Conservation (phyloP, 2,888 invertebrate species). For the Incurvaria masculella region DNA sequence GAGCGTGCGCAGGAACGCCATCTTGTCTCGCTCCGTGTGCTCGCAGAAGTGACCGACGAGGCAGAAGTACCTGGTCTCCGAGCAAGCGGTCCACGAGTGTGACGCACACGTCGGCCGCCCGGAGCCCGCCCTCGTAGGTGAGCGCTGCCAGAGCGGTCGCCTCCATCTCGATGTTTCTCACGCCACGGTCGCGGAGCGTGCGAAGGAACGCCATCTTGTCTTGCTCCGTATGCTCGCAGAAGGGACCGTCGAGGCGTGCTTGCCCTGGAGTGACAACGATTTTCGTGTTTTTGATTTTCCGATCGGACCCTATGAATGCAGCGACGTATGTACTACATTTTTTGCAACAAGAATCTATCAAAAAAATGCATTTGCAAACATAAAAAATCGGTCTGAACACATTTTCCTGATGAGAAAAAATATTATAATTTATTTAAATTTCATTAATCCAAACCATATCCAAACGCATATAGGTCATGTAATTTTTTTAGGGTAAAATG, state of each 20-base stretch:
- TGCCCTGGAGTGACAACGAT: too few relatives aligned
- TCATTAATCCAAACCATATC: too few relatives aligned
- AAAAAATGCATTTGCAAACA: too few relatives aligned
- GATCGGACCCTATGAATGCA: too few relatives aligned
- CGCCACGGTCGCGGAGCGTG: slow-evolving; percentile 48
- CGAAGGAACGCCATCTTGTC: slow-evolving; percentile 64
- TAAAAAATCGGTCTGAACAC: too few relatives aligned
- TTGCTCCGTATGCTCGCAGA: slow-evolving; percentile 62
- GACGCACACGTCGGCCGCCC: slow-evolving; percentile 69
- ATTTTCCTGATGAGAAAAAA: too few relatives aligned
- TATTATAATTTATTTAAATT: too few relatives aligned
- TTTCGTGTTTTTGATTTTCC: too few relatives aligned
- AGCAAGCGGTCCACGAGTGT: slow-evolving; percentile 65
- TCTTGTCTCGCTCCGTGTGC: slow-evolving; percentile 61
- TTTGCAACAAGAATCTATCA: too few relatives aligned
- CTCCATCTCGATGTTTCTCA: slow-evolving; percentile 81
- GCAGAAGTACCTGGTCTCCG: slow-evolving; percentile 74
- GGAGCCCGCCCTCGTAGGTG: slow-evolving; percentile 61
- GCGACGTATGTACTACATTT: too few relatives aligned
- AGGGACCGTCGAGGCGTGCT: slow-evolving; percentile 74
- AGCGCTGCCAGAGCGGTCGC: slow-evolving; percentile 69
- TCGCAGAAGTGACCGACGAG: slow-evolving; percentile 74
- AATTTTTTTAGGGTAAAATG: too few relatives aligned
- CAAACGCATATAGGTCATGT: too few relatives aligned
- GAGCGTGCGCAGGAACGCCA: slow-evolving; percentile 54